phyloP scores from a whole-genome alignment of 2,888 invertebrate genomes.

The Meloe dianella region DNA sequence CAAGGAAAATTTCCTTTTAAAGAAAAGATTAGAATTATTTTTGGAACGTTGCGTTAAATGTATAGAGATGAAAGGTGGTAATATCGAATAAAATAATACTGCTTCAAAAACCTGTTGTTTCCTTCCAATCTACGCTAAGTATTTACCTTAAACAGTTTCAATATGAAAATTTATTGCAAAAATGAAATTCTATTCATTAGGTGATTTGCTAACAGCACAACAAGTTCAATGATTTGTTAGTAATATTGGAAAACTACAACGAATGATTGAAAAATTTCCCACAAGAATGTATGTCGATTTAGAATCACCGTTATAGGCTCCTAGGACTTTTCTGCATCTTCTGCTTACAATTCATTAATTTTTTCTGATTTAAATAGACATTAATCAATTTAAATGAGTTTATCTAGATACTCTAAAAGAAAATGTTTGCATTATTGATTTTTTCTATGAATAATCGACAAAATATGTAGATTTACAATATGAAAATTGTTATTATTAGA shows the following conservation, averaged over 20 bases:
- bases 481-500: constrained; percentile 3
- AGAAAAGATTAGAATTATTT: no score
- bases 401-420: neutral
- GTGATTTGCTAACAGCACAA: neutral
- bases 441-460: neutral
- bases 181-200: neutral
- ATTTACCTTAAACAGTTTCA: neutral
- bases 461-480: neutral
- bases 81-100: no score
- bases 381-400: neutral
- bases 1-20: no score
- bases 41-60: no score
- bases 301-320: constrained; percentile 7
- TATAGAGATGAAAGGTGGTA: no score
- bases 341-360: neutral
- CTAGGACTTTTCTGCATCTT: neutral
- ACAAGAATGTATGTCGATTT: constrained; percentile 3
- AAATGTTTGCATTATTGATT: neutral
- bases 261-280: neutral
- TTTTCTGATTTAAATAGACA: neutral
- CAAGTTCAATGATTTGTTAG: neutral
- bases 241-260: neutral
- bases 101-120: no score
- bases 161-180: neutral
- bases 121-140: no score